Base-by-base conservation (phyloP, 1,140 invertebrate genomes). In the Caerostris darwini region DNA sequence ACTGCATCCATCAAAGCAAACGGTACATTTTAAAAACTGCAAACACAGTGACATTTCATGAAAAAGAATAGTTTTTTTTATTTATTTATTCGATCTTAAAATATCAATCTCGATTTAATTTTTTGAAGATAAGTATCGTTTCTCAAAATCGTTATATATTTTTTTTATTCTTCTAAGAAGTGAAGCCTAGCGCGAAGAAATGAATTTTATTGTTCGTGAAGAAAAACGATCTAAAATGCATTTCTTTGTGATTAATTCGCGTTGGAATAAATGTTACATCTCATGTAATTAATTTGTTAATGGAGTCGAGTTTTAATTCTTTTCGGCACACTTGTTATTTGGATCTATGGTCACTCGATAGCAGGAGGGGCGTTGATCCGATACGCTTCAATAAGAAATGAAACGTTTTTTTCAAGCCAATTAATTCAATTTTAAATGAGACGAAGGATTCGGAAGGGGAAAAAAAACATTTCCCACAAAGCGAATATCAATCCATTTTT, bases 371-470 rank as follows among this genome's bases (percentile, higher is more conserved):
- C 19, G 56, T 94, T 92, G 86, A 94, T 88, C 86, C 71, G 92
- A 94, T 89, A 94, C 92, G 92, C 92, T 89, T 94, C 92, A 82
- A 94, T 94, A 94, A 94, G 83, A 94, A 94, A 94, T 89, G 87
- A 90, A 89, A 92, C 53, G 82, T 92, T 92, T 89, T 90, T 93
- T 87, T 57, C 85, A 19, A 88, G 86, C 92, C 83, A 94, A 94
- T 94, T 94, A 94, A 94, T 94, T 94, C 88, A 94, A 94, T 88
- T 94, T 94, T 89, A 94, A 94, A 94, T 94, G 71, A 94, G 81
- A 94, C 64, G 69, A 89, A 88, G 34, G 85, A 58, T 88, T 94
- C 67, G 85, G 58, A 64, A 59, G 59, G 61, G 67, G 17, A 61
- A 57, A n/a, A 61, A 93, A 93, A 81, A 58, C n/a, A n/a, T 92